Percentiles rank a stretch among this genome's conserved stretches.
Evolutionary conservation across 2,113 vertebrate species (phyloP).

Genomic region (Cromileptes altivelis): DNA sequence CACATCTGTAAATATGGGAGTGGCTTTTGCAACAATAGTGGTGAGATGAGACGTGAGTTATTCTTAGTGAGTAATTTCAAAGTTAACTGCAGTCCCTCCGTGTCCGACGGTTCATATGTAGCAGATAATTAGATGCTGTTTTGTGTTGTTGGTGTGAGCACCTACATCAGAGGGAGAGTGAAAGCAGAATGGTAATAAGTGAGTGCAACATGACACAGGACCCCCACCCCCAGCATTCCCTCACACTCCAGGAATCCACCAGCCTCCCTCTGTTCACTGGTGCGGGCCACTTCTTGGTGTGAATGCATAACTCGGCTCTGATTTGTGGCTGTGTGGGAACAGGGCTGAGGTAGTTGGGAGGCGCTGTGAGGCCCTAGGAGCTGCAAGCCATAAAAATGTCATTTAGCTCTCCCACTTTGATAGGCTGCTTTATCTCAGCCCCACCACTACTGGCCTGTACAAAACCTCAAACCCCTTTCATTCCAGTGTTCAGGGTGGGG

Average conservation of each 20-base stretch:
- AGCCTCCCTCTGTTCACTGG: constrained; percentile 55
- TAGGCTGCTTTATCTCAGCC: constrained; percentile 84
- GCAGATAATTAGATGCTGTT: constrained; percentile 38
- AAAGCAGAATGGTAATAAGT: constrained; percentile 53
- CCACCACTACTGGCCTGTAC: constrained; percentile 54
- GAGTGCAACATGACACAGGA: constrained; percentile 58
- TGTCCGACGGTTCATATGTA: constrained; percentile 3
- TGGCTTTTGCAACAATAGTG: not conserved
- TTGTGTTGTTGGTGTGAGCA: constrained; percentile 21
- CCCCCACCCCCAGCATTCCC: constrained; percentile 44
- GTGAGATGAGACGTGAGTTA: not conserved
- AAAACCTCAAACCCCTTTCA: constrained; percentile 42
- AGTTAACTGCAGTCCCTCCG: not conserved
- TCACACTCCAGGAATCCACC: constrained; percentile 62
- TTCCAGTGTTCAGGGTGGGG: constrained; percentile 50
- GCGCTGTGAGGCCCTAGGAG: constrained; percentile 68
- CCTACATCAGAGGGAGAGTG: constrained; percentile 37
- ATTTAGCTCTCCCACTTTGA: constrained; percentile 79
- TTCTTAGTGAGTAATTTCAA: constrained; percentile 8
- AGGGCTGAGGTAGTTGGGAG: constrained; percentile 52
- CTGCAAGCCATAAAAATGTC: constrained; percentile 83
- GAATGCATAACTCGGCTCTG: constrained; percentile 79
- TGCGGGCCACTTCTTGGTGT: constrained; percentile 76
- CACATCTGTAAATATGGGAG: constrained; percentile 6
- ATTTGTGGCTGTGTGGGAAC: constrained; percentile 81